Conservation (phyloP, 37 sponge, comb jelly and placozoan species). For the Beroe ovata region DNA sequence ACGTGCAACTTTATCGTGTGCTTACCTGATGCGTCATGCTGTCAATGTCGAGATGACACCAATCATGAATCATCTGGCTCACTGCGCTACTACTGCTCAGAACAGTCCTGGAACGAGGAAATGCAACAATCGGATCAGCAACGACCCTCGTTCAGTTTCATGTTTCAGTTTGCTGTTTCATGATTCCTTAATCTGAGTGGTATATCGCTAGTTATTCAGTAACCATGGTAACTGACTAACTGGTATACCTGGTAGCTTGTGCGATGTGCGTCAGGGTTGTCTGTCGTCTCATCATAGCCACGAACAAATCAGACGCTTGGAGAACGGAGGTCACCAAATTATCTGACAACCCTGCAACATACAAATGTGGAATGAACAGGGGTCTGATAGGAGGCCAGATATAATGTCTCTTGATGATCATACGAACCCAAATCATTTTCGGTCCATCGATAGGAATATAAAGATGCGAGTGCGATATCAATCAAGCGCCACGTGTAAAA, state of each 20-base stretch:
- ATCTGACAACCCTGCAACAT: constrained; percentile 26
- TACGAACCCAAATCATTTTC: too few species aligned
- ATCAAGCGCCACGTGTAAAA: too few species aligned
- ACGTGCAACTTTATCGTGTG: too few species aligned
- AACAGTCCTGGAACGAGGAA: constrained; percentile 11
- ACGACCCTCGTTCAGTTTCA: background rate
- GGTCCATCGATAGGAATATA: too few species aligned
- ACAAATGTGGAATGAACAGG: background rate
- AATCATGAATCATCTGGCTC: constrained; percentile 63
- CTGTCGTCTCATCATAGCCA: constrained; percentile 53
- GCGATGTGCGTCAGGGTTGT: constrained; percentile 63
- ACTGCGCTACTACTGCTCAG: constrained; percentile 64
- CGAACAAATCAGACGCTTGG: constrained; percentile 47
- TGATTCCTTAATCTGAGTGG: too few species aligned
- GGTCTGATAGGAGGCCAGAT: too few species aligned
- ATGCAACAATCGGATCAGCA: background rate
- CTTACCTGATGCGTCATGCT: constrained; percentile 67
- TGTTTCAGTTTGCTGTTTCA: too few species aligned
- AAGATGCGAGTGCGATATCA: too few species aligned
- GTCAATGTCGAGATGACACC: constrained; percentile 62
- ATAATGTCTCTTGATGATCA: too few species aligned
- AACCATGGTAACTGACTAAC: background rate
- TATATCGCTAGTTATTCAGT: too few species aligned
- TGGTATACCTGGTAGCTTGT: constrained; percentile 51
- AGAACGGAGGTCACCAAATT: background rate